Base-by-base conservation (phyloP, 2,888 invertebrate genomes). In the Monochamus alternatus region DNA sequence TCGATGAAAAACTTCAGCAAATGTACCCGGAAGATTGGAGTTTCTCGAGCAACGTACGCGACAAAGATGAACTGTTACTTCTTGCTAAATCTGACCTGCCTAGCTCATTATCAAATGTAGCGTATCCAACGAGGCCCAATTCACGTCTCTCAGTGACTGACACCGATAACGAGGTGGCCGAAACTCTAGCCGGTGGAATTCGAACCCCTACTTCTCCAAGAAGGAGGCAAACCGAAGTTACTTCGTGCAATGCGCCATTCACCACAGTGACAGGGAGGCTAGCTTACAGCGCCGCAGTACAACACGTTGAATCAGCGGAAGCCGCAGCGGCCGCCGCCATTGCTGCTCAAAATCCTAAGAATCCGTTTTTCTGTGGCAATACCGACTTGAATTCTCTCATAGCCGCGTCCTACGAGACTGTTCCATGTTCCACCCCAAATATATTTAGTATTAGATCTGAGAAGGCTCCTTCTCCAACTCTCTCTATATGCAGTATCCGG, bases 1-100 rank as follows among this genome's bases (percentile, higher is more conserved):
- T 93, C 81, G 93, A 94, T 82, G 93, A 94, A 86, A 93, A 94
- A 83, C 87, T 94, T 68, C 91, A 93, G 85, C 92, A 92, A 85
- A 92, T 94, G 65, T 94, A 94, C 83, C 90, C 91, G 0, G 93
- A 94, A 70, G 91, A 91, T 72, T 95, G 95, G 95, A 93, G 91
- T 51, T 93, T 94, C 81, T 92, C 92, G 70, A 92, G 92, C 81
- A 92, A 92, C 87, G 92, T 93, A 83, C 91, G 92, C 83, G 92
- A 90, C 85, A 91, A 92, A 85, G 92, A 92, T 79, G 92, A 92
- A 80, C 90, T 93, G 74, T 89, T 92, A 85, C 85, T 92, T 77
- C 87, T 91, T 7, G 89, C 90, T 60, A 87, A 87, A 82, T 83
- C 86, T 14, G 89, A 87, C 71, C 90, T 88, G 10, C 85, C 91